Evolutionary conservation across 2,113 vertebrate species (phyloP), one percentile per base, ranked within the genome.

Genomic region (Syngnathus floridae): DNA sequence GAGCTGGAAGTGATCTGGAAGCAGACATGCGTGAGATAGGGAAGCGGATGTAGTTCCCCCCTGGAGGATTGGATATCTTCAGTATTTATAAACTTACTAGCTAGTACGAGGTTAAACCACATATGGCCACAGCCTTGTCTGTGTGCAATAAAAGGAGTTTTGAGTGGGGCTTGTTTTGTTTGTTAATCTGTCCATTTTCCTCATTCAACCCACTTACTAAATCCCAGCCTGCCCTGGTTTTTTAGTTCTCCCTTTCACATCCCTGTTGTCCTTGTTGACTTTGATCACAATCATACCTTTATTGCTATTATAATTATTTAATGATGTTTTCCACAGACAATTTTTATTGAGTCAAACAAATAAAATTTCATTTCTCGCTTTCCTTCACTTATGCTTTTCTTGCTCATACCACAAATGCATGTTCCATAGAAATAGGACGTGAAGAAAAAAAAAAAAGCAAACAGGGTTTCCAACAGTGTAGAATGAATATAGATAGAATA

Each of bases 1-100:
- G 40, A 75, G 69, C 65, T 66, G 67, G 65, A 73, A 37, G 66
- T 78, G 76, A 79, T 76, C 45, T 72, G 65, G 67, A 74, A 66
- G 67, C 70, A 78, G 80, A 86, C 81, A 80, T 76, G 81, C 63
- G n/a, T 80, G 37, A 66, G 74, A 70, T 77, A 78, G 66, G 55
- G 64, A 40, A 72, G 75, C 66, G 65, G 63, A 71, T 51, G 66
- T 63, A 69, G 77, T 74, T 73, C 66, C 71, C 72, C 69, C 67
- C 69, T 1, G 43, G 5, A 67, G 69, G 19, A 49, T 36, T 31
- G 65, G 69, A 59, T 64, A 58, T 62, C 64, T 63, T 66, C 67
- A 67, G 48, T 55, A 65, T 77, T 77, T 79, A 19, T 66, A 73
- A 77, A 59, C 57, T 64, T 5, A 12, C 31, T 62, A 35, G 60